Evolutionary conservation across 1,140 invertebrate genomes (phyloP).

Genomic region (Lucilia sericata): DNA sequence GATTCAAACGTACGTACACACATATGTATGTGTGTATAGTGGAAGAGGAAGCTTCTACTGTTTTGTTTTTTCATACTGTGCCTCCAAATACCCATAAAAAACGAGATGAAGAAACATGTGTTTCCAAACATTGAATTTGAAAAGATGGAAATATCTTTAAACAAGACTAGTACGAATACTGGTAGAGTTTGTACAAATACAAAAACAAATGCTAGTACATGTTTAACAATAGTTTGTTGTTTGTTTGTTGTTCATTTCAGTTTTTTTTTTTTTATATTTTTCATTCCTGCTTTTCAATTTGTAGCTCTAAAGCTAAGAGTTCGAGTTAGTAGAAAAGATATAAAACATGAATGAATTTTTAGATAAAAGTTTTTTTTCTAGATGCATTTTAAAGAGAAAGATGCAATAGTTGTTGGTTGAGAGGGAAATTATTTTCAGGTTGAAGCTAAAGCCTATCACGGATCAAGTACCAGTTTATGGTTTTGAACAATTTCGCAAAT

Average conservation of each 20-base stretch:
- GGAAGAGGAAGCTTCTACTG: neutral
- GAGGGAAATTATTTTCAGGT: too few relatives aligned
- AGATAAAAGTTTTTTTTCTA: neutral
- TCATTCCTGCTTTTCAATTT: neutral
- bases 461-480: too few relatives aligned
- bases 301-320: neutral
- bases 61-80: neutral
- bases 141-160: neutral
- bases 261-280: neutral
- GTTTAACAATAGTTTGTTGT: constrained; percentile 1
- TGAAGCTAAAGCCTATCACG: too few relatives aligned
- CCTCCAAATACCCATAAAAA: neutral
- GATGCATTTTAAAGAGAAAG: neutral
- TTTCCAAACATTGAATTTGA: constrained; percentile 20
- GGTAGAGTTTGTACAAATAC: neutral
- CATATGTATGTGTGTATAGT: neutral
- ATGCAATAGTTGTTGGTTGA: neutral
- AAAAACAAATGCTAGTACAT: neutral
- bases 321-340: neutral
- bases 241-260: neutral
- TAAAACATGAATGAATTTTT: constrained; percentile 4
- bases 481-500: too few relatives aligned
- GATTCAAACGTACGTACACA: neutral
- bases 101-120: constrained; percentile 18
- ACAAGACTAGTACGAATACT: neutral